Base-by-base conservation (phyloP, 2,888 invertebrate genomes). In the Acrobeloides nanus region DNA sequence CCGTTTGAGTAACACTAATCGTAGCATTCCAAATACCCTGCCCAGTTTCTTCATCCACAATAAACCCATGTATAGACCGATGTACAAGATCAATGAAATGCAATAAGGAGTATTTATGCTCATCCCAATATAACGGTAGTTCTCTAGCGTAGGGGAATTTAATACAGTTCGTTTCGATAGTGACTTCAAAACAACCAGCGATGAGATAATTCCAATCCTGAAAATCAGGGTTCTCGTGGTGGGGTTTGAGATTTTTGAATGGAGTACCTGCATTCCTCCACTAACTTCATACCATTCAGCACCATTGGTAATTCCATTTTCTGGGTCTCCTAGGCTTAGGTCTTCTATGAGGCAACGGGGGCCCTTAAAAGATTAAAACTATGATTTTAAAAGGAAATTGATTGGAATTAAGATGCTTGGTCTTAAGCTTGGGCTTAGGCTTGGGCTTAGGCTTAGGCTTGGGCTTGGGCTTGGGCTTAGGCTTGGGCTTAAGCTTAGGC, bases 121-220 rank as follows among this genome's bases (percentile, higher is more conserved):
- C 87, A 37, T 82, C 72, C 95, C 95, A 97, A 75, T 84, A 88
- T 1, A 78, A 74, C 0, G 84, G 81, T 45, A 97, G 75, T 48
- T 86, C 81, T 0, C 76, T 72, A 1, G 82, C 82, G 7, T 77
- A 75, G 0, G 95, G 95, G 74, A 83, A 95, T 78, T 97, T 97
- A 68, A 80, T 81, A 75, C 97, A 97, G 20, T 89, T 88, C 52
- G 95, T 78, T 76, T 97, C 95, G 6, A 97, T 75, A 0, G 95
- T 97, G 1, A 97, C 76, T 75, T 95, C 95, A 81, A 92, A 85
- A 69, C 87, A 89, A 63, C 85, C 88, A 1, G 89, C 85, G 64
- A 84, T 81, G 0, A 90, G 73, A 74, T 97, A 97, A 77, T 90
- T 95, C 85, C 89, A 97, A 76, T 97, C 97, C 76, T 42, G 10